A percentile compares a stretch with the other conserved stretches of the same genome.
These are phyloP conservation scores for Papilio gigon DNA, from an alignment of 2,888 invertebrate genomes.

Conservation along the genomic window DNA sequence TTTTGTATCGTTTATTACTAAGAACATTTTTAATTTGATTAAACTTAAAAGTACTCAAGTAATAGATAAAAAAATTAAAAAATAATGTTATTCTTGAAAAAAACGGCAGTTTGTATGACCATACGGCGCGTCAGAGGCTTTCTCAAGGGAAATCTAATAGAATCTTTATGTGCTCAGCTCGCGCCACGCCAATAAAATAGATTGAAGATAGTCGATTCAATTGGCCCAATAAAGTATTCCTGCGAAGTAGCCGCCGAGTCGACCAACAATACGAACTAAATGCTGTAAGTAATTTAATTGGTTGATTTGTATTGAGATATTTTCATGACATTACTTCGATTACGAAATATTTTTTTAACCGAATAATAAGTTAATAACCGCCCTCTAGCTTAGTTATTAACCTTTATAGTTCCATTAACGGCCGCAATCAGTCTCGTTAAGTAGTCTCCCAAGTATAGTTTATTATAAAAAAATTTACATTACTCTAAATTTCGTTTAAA, in stretches of 20 bases:
- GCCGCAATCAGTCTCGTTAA: too few species aligned
- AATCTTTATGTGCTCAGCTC: constrained; percentile 23
- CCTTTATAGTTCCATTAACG: too few species aligned
- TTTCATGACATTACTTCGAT: too few species aligned
- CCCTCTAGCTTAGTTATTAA: too few species aligned
- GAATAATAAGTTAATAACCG: too few species aligned
- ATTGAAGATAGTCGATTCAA: constrained; percentile 23
- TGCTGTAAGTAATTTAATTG: neutral
- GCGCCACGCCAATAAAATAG: constrained; percentile 14
- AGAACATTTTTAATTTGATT: too few species aligned
- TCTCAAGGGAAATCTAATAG: constrained; percentile 21
- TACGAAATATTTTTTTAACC: too few species aligned
- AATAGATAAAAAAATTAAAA: neutral
- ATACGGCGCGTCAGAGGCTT: neutral
- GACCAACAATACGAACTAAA: neutral
- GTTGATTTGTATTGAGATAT: too few species aligned
- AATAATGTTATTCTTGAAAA: neutral
- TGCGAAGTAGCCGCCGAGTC: constrained; percentile 7
- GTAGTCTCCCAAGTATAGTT: too few species aligned
- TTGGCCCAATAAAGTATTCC: constrained; percentile 22
- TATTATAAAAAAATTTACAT: too few species aligned
- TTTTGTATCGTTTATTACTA: too few species aligned
- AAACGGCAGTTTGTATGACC: constrained; percentile 14
- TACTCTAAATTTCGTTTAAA: too few species aligned
- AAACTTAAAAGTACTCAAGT: neutral